These are phyloP conservation scores for Mormyrops attenuatus DNA, from an alignment of 2,797 vertebrate genomes.

Conservation along the genomic window DNA sequence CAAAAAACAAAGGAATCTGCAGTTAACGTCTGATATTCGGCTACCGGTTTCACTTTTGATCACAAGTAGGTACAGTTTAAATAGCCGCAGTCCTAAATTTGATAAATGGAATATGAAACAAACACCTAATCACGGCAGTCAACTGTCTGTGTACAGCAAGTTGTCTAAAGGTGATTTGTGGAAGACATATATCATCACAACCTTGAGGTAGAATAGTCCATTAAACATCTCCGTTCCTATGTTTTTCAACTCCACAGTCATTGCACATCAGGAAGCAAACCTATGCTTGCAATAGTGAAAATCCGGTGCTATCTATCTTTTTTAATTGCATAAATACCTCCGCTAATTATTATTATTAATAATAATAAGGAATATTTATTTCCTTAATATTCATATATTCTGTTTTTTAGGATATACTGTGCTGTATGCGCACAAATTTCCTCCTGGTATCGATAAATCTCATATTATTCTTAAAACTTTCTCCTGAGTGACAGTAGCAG, in stretches of 20 bases:
- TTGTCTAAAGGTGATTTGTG: not conserved
- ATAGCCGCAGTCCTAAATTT: not conserved
- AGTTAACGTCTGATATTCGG: not conserved
- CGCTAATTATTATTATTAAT: not conserved
- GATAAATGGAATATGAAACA: not conserved
- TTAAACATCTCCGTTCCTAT: not conserved
- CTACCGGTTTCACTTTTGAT: not conserved
- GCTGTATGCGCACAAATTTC: not conserved
- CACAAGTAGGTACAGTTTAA: not conserved
- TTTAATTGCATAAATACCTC: not conserved
- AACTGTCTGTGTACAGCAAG: not conserved
- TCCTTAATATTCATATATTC: not conserved
- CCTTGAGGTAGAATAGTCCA: not conserved
- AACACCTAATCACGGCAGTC: not conserved
- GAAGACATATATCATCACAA: not conserved
- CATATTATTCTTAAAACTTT: not conserved
- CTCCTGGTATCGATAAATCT: not conserved
- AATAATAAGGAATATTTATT: not conserved
- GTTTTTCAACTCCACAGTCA: not conserved
- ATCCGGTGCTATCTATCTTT: not conserved
- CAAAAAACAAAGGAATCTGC: not conserved
- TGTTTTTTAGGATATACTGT: not conserved
- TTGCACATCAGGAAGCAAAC: not conserved
- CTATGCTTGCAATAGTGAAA: not conserved
- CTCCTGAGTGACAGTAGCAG: not conserved